phyloP scores from a whole-genome alignment of 2,797 vertebrate genomes.

The Emys orbicularis region DNA sequence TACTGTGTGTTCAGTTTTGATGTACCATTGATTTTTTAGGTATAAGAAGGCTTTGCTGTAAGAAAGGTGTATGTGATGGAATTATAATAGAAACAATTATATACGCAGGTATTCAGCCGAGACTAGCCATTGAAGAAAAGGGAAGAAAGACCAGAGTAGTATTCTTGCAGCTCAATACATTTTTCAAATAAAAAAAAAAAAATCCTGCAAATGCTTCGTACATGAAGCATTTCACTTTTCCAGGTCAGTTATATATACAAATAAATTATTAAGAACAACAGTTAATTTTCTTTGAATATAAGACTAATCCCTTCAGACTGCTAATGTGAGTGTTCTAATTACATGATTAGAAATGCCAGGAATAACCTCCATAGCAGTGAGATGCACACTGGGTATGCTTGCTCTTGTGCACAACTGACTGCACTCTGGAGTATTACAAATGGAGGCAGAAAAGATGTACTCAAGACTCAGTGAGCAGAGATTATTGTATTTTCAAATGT shows the following conservation, averaged over 20 bases:
- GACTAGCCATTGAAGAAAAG: neutral
- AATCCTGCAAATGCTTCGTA: neutral
- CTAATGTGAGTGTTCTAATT: conserved; percentile 15
- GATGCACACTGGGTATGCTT: neutral
- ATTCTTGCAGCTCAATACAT: neutral
- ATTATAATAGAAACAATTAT: neutral
- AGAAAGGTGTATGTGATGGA: rapidly evolving
- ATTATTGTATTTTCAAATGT: neutral
- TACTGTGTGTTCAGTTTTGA: rapidly evolving
- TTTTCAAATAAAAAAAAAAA: neutral
- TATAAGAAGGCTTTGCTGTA: neutral
- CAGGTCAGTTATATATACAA: neutral
- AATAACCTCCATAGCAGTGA: neutral
- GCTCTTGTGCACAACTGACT: neutral
- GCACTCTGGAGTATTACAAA: neutral
- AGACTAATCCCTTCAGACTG: neutral
- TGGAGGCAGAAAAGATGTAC: neutral
- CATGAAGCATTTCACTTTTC: neutral
- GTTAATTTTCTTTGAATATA: neutral
- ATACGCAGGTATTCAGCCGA: neutral
- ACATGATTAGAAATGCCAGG: neutral
- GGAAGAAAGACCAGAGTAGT: neutral
- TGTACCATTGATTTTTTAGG: rapidly evolving
- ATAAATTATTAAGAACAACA: neutral
- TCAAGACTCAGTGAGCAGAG: neutral